Evolutionary conservation across 1,140 invertebrate species (phyloP).

Genomic region (Drosophila ohnishii): DNA sequence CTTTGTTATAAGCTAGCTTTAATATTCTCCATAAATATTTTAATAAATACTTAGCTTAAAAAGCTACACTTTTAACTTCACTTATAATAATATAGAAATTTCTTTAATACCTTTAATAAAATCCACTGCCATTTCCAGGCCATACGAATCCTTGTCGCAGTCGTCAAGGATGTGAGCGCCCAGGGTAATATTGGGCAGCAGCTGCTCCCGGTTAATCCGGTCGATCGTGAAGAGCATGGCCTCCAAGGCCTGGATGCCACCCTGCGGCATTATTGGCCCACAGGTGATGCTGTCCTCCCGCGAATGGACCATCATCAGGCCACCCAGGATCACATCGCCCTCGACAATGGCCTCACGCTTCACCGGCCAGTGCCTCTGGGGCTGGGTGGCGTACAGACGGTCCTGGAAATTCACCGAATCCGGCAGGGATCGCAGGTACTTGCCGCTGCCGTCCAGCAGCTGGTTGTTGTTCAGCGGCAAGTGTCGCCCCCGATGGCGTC

Average conservation of each 20-base stretch:
- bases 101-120: constrained; percentile 93
- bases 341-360: constrained; percentile 93
- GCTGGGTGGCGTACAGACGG: constrained; percentile 42
- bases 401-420: constrained; percentile 67
- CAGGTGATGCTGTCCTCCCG: constrained; percentile 91
- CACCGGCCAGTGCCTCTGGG: constrained; percentile 88
- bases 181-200: constrained; percentile 88
- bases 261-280: constrained; percentile 94
- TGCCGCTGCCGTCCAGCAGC: constrained; percentile 57
- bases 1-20: not conserved
- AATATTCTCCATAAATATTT: not conserved
- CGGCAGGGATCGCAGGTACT: constrained; percentile 73
- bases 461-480: constrained; percentile 36
- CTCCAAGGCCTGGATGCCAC: constrained; percentile 92
- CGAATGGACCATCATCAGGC: constrained; percentile 97
- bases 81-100: no score
- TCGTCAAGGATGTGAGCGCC: constrained; percentile 94
- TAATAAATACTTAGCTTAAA: no score
- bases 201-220: constrained; percentile 86
- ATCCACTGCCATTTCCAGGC: constrained; percentile 95
- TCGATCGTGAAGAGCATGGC: constrained; percentile 94
- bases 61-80: no score
- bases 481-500: constrained; percentile 72
- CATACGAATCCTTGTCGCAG: constrained; percentile 96
- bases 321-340: constrained; percentile 93